A percentile compares a stretch with the other conserved stretches of the same genome.
Conservation (phyloP, 92 coral and sea anemone species). For the Heliopora coerulea region DNA sequence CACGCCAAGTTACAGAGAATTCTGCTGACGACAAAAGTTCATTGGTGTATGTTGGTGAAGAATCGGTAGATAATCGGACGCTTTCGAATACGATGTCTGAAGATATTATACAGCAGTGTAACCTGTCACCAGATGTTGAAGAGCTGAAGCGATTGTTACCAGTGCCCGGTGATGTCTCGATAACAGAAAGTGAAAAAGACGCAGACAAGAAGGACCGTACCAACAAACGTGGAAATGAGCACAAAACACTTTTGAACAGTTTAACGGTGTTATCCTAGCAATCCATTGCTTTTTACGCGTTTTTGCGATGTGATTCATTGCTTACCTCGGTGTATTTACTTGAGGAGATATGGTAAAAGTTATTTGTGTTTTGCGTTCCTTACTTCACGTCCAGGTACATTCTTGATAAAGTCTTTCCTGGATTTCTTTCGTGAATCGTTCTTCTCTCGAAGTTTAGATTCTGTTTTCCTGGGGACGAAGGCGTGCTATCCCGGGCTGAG, state of each 20-base stretch:
- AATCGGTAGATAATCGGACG: slow-evolving; percentile 7
- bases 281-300: background rate
- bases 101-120: slow-evolving; percentile 12
- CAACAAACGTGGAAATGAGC: background rate
- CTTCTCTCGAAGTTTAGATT: too few relatives aligned
- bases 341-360: too few relatives aligned
- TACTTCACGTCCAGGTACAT: too few relatives aligned
- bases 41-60: slow-evolving; percentile 5
- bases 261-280: slow-evolving; percentile 2
- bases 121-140: slow-evolving; percentile 11
- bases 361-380: too few relatives aligned
- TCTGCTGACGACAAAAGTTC: background rate
- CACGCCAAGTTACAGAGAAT: too few relatives aligned
- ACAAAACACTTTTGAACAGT: slow-evolving; percentile 23
- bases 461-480: too few relatives aligned
- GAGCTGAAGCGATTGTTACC: slow-evolving; percentile 17
- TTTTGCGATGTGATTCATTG: too few relatives aligned
- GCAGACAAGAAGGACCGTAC: background rate
- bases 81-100: background rate
- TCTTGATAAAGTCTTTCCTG: too few relatives aligned
- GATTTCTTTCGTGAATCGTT: too few relatives aligned
- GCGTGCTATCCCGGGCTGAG: too few relatives aligned
- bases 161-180: background rate
- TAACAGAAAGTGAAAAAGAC: background rate
- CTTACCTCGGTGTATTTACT: too few relatives aligned